Percentiles rank a stretch among this genome's conserved stretches.
These are phyloP conservation scores for Drosophila longiperda DNA, from an alignment of 2,888 invertebrate genomes.

Conservation along the genomic window DNA sequence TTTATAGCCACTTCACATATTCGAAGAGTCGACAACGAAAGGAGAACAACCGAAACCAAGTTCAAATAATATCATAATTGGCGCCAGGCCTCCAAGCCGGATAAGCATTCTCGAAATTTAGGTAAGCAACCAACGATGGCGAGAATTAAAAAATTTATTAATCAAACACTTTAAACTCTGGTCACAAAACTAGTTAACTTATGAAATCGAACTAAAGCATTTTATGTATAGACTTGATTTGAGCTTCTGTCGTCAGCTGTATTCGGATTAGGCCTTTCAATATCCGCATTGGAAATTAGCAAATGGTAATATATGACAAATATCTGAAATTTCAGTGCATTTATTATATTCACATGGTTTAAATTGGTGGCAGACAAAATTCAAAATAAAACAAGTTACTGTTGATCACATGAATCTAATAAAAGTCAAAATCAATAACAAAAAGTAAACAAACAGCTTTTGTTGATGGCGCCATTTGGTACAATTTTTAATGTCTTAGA, in stretches of 20 bases:
- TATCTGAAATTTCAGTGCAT: constrained; percentile 61
- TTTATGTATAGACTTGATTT: constrained; percentile 6
- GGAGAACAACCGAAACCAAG: constrained; percentile 35
- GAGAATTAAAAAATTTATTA: constrained; percentile 9
- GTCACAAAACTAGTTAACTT: constrained; percentile 18
- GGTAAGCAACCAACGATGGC: constrained; percentile 24
- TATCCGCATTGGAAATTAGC: constrained; percentile 70
- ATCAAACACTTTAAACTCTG: constrained; percentile 12
- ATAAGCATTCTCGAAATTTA: constrained; percentile 29
- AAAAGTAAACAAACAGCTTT: constrained; percentile 71
- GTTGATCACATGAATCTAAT: constrained; percentile 67
- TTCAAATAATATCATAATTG: constrained; percentile 41
- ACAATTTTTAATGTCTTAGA: constrained; percentile 15
- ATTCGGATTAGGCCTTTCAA: constrained; percentile 20
- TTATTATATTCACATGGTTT: constrained; percentile 37
- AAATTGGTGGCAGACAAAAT: constrained; percentile 36
- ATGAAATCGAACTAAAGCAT: constrained; percentile 32
- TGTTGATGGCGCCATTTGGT: constrained; percentile 10
- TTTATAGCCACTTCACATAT: constrained; percentile 35
- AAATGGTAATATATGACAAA: constrained; percentile 41
- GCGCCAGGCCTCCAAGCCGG: constrained; percentile 60
- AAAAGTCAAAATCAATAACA: constrained; percentile 37
- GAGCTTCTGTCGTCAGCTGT: constrained; percentile 14
- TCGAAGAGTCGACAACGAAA: constrained; percentile 22
- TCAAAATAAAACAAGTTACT: constrained; percentile 35